Base-by-base conservation (phyloP, 2,113 vertebrate genomes). In the Hepsetus odoe region DNA sequence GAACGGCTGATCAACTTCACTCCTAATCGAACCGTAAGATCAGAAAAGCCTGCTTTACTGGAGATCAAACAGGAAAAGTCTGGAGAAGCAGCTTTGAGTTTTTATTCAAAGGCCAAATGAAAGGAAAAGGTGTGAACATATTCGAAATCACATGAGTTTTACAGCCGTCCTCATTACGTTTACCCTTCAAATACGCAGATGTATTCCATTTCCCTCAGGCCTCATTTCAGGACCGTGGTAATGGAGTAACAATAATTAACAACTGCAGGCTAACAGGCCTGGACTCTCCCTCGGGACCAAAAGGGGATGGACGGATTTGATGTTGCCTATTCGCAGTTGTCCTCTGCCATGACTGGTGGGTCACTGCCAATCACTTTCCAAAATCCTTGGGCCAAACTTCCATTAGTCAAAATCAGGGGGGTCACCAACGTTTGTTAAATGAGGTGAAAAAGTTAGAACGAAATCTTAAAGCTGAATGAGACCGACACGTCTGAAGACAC, bases 191-290 rank as follows among this genome's bases (percentile, higher is more conserved):
- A 32, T 5, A 53, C 74, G 16, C 14, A 35, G 67, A 51, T 14
- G 49, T 51, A 33, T 80, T 66, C 42, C 20, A 18, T 40, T 76
- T 76, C 69, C 55, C 55, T 56, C 28, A 24, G 62, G 82, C 32
- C 46, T 69, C 46, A 28, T 80, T 80, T 74, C 14, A 62, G 26
- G 58, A 24, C 28, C 64, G n/a, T 6, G 51, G 62, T 69, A 73
- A 80, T 83, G 80, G 79, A 76, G 49, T 64, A 46, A 6, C 18
- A 32, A 35, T 80, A 76, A 80, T 80, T 80, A 80, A 77, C 59
- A 73, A 32, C 62, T 38, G 51, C 6, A 64, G 62, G 40, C 61
- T 64, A 64, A 77, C 68, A 42, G 74, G n/a, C 26, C 28, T 55
- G 58, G 61, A 49, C 35, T 35, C 35, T 64, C 55, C 46, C 22